phyloP scores from a whole-genome alignment of 1,140 invertebrate species.

The Dreissena polymorpha region DNA sequence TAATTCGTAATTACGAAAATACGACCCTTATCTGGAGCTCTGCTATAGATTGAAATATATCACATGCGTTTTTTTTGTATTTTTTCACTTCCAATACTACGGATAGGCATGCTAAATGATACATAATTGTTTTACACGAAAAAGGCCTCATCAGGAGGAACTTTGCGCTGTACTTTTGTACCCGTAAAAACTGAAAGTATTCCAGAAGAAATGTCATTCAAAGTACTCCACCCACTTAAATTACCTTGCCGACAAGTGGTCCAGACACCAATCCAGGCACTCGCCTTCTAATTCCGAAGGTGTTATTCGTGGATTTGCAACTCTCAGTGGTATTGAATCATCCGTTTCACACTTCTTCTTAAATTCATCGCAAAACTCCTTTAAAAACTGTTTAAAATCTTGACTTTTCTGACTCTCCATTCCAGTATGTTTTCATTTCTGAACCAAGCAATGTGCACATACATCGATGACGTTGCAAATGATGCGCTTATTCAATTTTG shows the following conservation, averaged over 20 bases:
- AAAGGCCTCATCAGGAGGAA: too few relatives aligned
- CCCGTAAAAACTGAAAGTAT: too few relatives aligned
- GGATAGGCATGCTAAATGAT: too few relatives aligned
- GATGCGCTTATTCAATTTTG: conserved; percentile 24
- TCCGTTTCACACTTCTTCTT: conserved; percentile 46
- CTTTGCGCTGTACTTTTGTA: too few relatives aligned
- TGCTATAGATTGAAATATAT: too few relatives aligned
- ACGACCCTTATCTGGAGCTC: too few relatives aligned
- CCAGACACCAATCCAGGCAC: conserved; percentile 48
- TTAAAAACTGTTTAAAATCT: conserved; percentile 50
- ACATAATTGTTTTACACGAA: too few relatives aligned
- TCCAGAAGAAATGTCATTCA: too few relatives aligned
- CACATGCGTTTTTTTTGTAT: too few relatives aligned
- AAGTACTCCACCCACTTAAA: conserved; percentile 22
- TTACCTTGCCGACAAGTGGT: conserved; percentile 55
- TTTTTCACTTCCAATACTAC: too few relatives aligned
- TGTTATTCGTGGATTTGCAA: conserved; percentile 37
- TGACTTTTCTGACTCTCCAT: conserved; percentile 38
- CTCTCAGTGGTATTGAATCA: conserved; percentile 34
- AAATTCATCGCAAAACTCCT: conserved; percentile 48
- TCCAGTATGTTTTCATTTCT: conserved; percentile 56
- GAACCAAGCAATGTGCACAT: conserved; percentile 38
- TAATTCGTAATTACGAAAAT: too few relatives aligned
- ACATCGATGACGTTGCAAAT: conserved; percentile 27
- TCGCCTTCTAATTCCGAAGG: conserved; percentile 50